Conservation (phyloP, 2,888 invertebrate genomes). For the Drosophila monieri region DNA sequence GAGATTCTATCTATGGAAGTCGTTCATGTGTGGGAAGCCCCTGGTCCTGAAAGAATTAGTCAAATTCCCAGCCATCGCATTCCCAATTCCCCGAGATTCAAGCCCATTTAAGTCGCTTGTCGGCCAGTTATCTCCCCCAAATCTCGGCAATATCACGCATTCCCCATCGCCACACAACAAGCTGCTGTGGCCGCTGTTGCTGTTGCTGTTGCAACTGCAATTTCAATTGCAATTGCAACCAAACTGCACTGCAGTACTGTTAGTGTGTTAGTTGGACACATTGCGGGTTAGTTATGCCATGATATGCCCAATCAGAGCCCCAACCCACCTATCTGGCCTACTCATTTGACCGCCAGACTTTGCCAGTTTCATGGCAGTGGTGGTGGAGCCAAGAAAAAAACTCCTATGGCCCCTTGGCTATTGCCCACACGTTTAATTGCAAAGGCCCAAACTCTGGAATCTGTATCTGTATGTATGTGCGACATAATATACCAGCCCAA, state of each 20-base stretch:
- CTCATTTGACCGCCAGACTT: constrained; percentile 44
- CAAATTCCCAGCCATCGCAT: constrained; percentile 26
- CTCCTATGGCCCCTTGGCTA: constrained; percentile 32
- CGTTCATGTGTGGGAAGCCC: constrained; percentile 40
- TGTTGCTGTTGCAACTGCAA: constrained; percentile 25
- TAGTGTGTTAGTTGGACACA: constrained; percentile 73
- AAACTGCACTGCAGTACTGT: constrained; percentile 51
- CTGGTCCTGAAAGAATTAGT: constrained; percentile 24
- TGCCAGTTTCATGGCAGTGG: no score
- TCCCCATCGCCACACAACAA: constrained; percentile 65
- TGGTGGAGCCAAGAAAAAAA: constrained; percentile 7
- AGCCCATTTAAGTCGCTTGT: constrained; percentile 36
- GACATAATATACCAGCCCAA: constrained; percentile 73
- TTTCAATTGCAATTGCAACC: constrained; percentile 39
- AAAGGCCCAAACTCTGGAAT: constrained; percentile 35
- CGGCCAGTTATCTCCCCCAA: constrained; percentile 40
- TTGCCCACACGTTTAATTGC: constrained; percentile 69
- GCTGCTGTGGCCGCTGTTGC: constrained; percentile 34
- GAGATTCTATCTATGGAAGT: constrained; percentile 31
- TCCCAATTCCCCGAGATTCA: constrained; percentile 12
- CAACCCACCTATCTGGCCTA: constrained; percentile 51
- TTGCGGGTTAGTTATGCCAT: constrained; percentile 78
- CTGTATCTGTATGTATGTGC: constrained; percentile 52
- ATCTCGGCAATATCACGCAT: constrained; percentile 60
- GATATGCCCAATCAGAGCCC: constrained; percentile 71